Base-by-base conservation (phyloP, 2,113 vertebrate genomes). In the Polyodon spathula region DNA sequence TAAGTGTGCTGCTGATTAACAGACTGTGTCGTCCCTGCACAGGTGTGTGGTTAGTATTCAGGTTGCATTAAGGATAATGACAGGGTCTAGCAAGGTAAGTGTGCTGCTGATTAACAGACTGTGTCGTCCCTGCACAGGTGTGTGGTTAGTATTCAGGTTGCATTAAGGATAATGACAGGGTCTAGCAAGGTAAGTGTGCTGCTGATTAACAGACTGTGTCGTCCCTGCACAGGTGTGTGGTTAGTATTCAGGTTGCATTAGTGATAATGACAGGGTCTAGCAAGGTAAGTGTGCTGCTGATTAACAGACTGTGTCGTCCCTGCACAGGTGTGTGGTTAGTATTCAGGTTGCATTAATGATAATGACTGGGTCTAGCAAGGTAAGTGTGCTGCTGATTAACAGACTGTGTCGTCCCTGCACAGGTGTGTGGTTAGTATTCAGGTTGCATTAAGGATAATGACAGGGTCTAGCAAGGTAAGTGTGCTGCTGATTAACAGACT, bases 231-330 rank as follows among this genome's bases (percentile, higher is more conserved):
- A 54, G 50, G n/a, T 46, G 37, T 40, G 5, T 59, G 55, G 62
- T 67, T 65, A 58, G 67, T 40, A 67, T 71, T 67, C 58, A 11
- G 14, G 44, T 14, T 5, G 62, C 12, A 46, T 42, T 11, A 54
- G 56, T 53, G 70, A 56, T 70, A 71, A 76, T 71, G 66, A 69
- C 71, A 71, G 73, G 75, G 63, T 15, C 52, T 63, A 44, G 42
- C 38, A 40, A 38, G 59, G 60, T 64, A 70, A 67, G 61, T 59
- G 50, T 59, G 17, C 16, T 52, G 11, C 48, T 63, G 54, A 70
- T 60, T 54, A 64, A 65, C 65, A 73, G 61, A 72, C 27, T n/a
- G n/a, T n/a, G n/a, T n/a, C 11, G 17, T 3, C 17, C 14, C 27
- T 15, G 6, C 37, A 62, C 54, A 54, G 50, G n/a, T 46, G 37